These are phyloP conservation scores for Paralichthys olivaceus DNA, from an alignment of 2,113 vertebrate genomes.

Conservation along the genomic window DNA sequence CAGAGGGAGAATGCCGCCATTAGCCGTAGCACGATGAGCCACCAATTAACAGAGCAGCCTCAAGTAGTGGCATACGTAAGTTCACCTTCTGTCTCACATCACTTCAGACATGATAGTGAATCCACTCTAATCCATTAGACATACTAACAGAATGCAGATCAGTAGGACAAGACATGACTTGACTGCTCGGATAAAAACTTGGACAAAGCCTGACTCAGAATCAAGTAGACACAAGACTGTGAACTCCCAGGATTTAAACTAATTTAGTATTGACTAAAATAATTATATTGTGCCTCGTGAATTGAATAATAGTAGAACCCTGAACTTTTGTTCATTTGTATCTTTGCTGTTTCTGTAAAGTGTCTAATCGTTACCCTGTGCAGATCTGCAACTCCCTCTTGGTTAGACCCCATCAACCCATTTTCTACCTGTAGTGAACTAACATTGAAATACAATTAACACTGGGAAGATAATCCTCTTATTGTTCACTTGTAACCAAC, in stretches of 20 bases:
- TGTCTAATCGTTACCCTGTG: neutral
- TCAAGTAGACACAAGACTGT: neutral
- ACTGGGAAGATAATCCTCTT: neutral
- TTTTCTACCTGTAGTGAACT: neutral
- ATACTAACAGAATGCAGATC: neutral
- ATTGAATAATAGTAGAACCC: too few relatives aligned
- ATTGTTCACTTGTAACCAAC: neutral
- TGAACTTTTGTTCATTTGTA: too few relatives aligned
- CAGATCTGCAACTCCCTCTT: neutral
- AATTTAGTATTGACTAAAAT: too few relatives aligned
- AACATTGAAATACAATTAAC: neutral
- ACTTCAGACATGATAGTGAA: neutral
- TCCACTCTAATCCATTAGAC: neutral
- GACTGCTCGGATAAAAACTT: neutral
- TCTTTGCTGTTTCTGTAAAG: too few relatives aligned
- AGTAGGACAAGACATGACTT: neutral
- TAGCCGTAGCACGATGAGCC: neutral
- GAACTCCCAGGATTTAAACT: too few relatives aligned
- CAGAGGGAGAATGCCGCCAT: neutral
- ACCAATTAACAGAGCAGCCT: neutral
- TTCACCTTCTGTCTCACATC: neutral
- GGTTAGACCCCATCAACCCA: neutral
- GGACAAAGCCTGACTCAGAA: neutral
- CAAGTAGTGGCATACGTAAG: too few relatives aligned
- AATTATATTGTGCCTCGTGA: too few relatives aligned